Evolutionary conservation across 64 coral and sea anemone genomes (phyloP), one percentile per base, ranked within the genome.

Genomic region (Acropora tenuis): DNA sequence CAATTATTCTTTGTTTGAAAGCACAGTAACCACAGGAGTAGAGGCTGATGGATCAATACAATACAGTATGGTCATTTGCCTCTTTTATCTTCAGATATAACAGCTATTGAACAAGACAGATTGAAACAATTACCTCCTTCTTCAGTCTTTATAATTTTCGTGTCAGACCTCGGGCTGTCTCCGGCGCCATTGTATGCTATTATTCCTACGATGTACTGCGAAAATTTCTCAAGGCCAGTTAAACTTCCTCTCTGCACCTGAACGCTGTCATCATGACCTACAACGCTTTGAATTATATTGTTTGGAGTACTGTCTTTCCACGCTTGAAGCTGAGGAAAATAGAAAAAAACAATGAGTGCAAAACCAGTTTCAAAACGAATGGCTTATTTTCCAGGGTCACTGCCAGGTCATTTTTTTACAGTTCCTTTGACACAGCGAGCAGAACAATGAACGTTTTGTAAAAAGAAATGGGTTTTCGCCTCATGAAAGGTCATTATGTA

Each of bases 121-220:
- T 30, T 30, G 30, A 30, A 30, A 30, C 30, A 55, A 55, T 4
- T 55, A 95, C 93, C 93, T 91, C 92, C 95, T 79, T 94, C 91
- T 43, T 90, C 80, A 8, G 95, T 97, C 76, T 69, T 93, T 76
- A 94, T 55, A 17, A 97, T 72, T 41, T 83, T 55, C 8, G 91
- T 86, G 18, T 94, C 88, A 78, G 76, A 94, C 61, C 69, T 80
- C 0, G 95, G 95, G 40, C 95, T 81, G 75, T 82, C 89, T 8
- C 92, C 95, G 5, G 92, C 95, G 6, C 95, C 90, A 43, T 97
- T 97, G 17, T 93, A 88, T 16, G 95, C 95, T 19, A 77, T 82
- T 17, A 97, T 42, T 9, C 80, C 84, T 2, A 97, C 59, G 50
- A 90, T 88, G 17, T 97, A 97, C 47, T 94, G 88, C 1, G 95